Evolutionary conservation across 2,797 vertebrate species (phyloP).

Genomic region (Notoglanidium macrostoma): DNA sequence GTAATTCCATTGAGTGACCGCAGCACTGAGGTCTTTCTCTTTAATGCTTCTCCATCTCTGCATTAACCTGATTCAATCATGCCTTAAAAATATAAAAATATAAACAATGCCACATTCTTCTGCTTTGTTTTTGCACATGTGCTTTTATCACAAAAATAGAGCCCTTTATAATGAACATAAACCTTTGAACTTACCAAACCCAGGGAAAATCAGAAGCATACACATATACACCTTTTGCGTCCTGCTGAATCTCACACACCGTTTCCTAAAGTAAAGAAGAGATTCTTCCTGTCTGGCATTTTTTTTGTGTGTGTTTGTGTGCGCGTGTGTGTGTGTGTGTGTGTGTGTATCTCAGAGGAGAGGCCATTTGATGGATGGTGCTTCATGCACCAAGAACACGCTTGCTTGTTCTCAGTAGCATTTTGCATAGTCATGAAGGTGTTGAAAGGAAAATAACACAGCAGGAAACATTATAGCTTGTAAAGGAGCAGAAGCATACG

Average conservation of each 20-base stretch:
- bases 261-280: not conserved
- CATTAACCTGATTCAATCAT: not conserved
- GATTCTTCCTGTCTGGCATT: not conserved
- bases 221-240: not conserved
- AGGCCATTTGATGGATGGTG: constrained; percentile 67
- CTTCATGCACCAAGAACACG: constrained; percentile 51
- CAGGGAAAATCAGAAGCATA: not conserved
- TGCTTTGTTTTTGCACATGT: not conserved
- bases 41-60: not conserved
- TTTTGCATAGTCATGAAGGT: constrained; percentile 67
- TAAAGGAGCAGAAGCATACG: constrained; percentile 55
- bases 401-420: constrained; percentile 64
- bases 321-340: constrained; percentile 16
- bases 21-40: not conserved
- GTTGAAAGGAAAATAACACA: constrained; percentile 53
- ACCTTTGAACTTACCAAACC: not conserved
- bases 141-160: not conserved
- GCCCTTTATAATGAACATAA: constrained; percentile 1
- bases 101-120: not conserved
- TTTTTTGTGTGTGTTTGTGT: constrained; percentile 17
- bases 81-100: not conserved
- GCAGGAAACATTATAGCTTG: constrained; percentile 50
- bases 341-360: constrained; percentile 63
- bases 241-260: constrained; percentile 1
- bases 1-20: not conserved